A percentile compares a stretch with the other conserved stretches of the same genome.
Conservation (phyloP, 37 sponge, comb jelly and placozoan genomes). For the Ianthella basta region DNA sequence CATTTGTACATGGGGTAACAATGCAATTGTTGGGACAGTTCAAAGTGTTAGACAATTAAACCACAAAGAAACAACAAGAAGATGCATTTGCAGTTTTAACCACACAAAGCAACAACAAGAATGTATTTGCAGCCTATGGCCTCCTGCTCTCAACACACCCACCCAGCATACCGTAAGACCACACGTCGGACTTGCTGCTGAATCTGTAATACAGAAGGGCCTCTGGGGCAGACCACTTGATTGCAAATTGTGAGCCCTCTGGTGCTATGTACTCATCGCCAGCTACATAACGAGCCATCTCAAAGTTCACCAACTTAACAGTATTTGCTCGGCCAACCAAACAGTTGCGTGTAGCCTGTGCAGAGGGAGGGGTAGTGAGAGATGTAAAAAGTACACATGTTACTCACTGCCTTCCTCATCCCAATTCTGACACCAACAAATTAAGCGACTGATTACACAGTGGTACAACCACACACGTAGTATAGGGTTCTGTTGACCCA, state of each 20-base stretch:
- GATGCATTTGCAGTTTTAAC: no score
- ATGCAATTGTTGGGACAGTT: no score
- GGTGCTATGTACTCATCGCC: conserved; percentile 96
- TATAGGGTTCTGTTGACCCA: no score
- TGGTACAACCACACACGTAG: no score
- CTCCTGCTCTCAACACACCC: no score
- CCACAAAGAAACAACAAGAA: no score
- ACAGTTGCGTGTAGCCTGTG: conserved; percentile 96
- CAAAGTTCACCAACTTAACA: conserved; percentile 96
- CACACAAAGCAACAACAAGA: no score
- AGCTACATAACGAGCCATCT: conserved; percentile 83
- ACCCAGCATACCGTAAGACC: conserved; percentile 89
- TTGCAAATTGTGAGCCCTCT: conserved; percentile 95
- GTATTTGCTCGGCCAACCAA: conserved; percentile 85
- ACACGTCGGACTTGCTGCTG: conserved; percentile 96
- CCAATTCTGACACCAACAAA: no score
- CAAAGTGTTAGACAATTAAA: no score
- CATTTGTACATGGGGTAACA: no score
- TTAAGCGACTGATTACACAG: no score
- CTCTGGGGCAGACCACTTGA: conserved; percentile 98
- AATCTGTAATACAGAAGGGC: conserved; percentile 93
- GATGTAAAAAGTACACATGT: conserved; percentile 1
- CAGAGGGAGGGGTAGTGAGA: conserved; percentile 21
- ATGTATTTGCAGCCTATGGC: no score
- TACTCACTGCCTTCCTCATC: neutral